phyloP scores from a whole-genome alignment of 1,140 invertebrate genomes.

The Steinernema khuongi region DNA sequence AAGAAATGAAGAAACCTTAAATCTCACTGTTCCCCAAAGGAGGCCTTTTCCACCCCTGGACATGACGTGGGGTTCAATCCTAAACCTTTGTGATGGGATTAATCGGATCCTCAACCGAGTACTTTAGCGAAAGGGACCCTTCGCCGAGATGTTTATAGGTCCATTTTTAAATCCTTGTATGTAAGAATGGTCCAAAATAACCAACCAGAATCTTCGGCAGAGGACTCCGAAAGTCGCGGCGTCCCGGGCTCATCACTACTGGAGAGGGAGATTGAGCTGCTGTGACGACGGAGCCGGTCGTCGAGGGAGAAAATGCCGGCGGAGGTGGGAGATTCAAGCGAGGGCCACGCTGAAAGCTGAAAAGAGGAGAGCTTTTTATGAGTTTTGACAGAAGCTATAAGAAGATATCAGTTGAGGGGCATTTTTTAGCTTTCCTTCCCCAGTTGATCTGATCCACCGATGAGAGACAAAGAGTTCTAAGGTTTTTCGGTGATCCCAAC shows the following conservation, averaged over 20 bases:
- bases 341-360: not conserved
- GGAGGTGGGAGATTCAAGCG: slow-evolving; percentile 14
- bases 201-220: slow-evolving; percentile 28
- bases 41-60: no score
- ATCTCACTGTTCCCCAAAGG: no score
- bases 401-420: slow-evolving; percentile 5
- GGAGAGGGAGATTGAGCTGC: slow-evolving; percentile 25
- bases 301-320: slow-evolving; percentile 15
- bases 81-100: no score
- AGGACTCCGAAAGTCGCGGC: not conserved
- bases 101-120: no score
- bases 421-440: not conserved
- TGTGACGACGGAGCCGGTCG: slow-evolving; percentile 14
- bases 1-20: no score
- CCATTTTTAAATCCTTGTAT: not conserved
- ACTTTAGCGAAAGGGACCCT: no score
- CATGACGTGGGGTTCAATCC: no score
- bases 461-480: slow-evolving; percentile 11
- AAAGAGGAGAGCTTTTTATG: no score
- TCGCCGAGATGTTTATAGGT: no score
- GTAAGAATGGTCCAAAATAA: not conserved
- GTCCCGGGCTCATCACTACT: slow-evolving; percentile 14
- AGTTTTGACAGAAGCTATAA: not conserved
- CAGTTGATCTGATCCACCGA: slow-evolving; percentile 24
- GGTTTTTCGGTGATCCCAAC: slow-evolving; percentile 2